Base-by-base conservation (phyloP, 2,888 invertebrate species). In the Laothoe populi region DNA sequence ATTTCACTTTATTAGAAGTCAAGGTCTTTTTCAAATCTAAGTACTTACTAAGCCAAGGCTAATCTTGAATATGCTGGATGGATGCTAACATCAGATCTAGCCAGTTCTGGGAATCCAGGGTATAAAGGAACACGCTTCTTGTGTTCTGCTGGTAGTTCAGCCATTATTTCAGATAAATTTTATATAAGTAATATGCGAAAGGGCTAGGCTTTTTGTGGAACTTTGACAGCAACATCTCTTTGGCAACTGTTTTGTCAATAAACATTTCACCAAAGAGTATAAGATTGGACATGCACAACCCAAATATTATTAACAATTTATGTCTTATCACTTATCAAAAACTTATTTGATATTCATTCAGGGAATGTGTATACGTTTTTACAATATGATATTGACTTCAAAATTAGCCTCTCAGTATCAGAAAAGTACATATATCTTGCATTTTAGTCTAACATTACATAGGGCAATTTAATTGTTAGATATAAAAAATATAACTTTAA, bases 41-140 rank as follows among this genome's bases (percentile, higher is more conserved):
- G 24, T 78, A 93, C 95, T 94, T 92, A 95, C 95, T 95, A 95
- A 23, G 95, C 94, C 58, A 95, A 82, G 53, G 79, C 83, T 53
- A 95, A 82, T 66, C 88, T 89, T 0, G 94, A 92, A 71, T 95
- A 95, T 63, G 94, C 94, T 2, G 95, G 95, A 78, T 94, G 90
- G 63, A 94, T 93, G 72, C 94, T 94, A 73, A 94, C 94, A 78
- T 95, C 94, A 24, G 94, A 94, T 76, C 94, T 86, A 45, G 90
- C 88, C 48, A 94, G 77, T 72, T 95, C 94, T 21, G 94, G 94
- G 71, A 82, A 92, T 0, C 92, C 92, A 60, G 92, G 92, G 65
- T 90, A 91, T 19, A 92, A 63, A 2, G 88, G 90, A 13, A 92
- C 71, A 24, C 78, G 81, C 46, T 76, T 81, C 65, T 78, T 84